Evolutionary conservation across 2,797 vertebrate genomes (phyloP).

Genomic region (Lutjanus campechanus): DNA sequence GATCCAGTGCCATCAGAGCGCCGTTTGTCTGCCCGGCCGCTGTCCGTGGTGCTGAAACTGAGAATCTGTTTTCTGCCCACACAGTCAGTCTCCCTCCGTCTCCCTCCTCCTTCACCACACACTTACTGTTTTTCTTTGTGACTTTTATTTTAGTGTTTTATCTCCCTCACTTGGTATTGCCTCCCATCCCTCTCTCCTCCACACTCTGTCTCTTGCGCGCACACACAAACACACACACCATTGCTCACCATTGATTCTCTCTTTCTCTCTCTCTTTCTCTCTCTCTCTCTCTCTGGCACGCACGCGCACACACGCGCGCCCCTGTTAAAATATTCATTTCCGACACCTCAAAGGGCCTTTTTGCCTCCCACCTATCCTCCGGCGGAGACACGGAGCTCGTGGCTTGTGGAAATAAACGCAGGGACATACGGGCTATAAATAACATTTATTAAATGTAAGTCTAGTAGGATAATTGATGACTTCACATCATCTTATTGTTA

Average conservation of each 20-base stretch:
- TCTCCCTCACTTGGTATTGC: neutral
- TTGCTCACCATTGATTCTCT: neutral
- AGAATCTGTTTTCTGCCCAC: conserved; percentile 1
- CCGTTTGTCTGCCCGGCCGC: conserved; percentile 3
- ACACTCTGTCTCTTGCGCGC: neutral
- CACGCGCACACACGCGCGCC: neutral
- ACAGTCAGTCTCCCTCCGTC: neutral
- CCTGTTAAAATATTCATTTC: conserved; percentile 57
- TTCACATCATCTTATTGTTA: neutral
- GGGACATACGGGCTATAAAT: neutral
- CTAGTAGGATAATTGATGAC: no score
- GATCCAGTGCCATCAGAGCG: neutral
- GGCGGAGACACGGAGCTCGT: neutral
- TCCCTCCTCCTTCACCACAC: neutral
- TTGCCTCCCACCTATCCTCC: conserved; percentile 52
- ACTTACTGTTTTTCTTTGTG: neutral
- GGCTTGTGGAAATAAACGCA: neutral
- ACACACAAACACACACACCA: neutral
- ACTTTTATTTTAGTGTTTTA: neutral
- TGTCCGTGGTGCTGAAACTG: conserved; percentile 54
- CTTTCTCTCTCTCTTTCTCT: conserved; percentile 1
- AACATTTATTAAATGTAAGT: no score
- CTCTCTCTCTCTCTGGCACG: neutral
- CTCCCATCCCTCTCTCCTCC: neutral
- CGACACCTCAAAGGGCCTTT: conserved; percentile 54